A percentile compares a stretch with the other conserved stretches of the same genome.
phyloP scores from a whole-genome alignment of 2,113 vertebrate species.

The Cyrtonyx montezumae region DNA sequence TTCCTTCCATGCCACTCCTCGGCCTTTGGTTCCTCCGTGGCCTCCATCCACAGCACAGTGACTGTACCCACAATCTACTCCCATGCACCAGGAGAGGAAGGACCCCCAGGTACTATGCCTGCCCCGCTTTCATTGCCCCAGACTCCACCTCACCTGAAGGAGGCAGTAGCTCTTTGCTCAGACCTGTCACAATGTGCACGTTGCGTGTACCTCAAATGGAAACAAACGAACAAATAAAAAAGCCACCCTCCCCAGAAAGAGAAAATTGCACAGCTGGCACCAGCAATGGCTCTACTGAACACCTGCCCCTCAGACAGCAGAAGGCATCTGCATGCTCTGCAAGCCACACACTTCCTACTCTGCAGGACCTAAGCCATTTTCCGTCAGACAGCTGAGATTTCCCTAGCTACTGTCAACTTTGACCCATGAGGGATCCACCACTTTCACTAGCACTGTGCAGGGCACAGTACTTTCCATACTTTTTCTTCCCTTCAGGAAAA shows the following conservation, averaged over 20 bases:
- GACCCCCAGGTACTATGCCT: constrained; percentile 1
- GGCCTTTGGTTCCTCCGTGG: constrained; percentile 10
- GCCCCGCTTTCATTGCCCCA: neutral
- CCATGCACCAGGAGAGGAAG: constrained; percentile 2
- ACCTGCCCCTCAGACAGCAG: neutral
- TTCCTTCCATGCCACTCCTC: constrained; percentile 19
- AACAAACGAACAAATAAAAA: neutral
- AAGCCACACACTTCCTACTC: neutral
- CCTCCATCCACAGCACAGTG: constrained; percentile 36
- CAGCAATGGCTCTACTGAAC: constrained; percentile 52
- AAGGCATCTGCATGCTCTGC: neutral
- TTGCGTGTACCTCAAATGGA: constrained; percentile 48
- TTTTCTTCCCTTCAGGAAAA: neutral
- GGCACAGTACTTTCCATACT: neutral
- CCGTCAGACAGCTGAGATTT: neutral
- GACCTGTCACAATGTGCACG: constrained; percentile 43
- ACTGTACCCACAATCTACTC: constrained; percentile 15
- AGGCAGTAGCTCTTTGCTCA: constrained; percentile 73
- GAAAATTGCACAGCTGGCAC: constrained; percentile 46
- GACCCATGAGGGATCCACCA: rapidly evolving
- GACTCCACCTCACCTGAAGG: neutral
- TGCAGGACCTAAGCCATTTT: neutral
- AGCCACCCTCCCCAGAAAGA: constrained; percentile 16
- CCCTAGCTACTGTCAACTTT: neutral
- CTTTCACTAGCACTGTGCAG: neutral